Conservation (phyloP, 1,140 invertebrate genomes). For the Andrena cerasifolii region DNA sequence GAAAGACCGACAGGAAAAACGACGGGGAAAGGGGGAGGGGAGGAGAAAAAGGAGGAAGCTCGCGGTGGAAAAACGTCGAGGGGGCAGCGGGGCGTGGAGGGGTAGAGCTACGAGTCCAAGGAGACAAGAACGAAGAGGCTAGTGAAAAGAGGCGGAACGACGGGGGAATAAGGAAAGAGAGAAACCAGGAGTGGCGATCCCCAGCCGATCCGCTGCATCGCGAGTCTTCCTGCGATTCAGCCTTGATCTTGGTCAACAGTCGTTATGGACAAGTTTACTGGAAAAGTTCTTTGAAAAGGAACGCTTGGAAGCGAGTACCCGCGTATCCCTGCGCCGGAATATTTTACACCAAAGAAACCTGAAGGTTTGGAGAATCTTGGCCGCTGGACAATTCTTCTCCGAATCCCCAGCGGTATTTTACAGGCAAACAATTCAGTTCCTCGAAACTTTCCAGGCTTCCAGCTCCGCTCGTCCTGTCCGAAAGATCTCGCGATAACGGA, state of each 20-base stretch:
- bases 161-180: slow-evolving; percentile 27
- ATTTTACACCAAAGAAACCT: too few species aligned
- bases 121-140: background rate
- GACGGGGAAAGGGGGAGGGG: slow-evolving; percentile 7
- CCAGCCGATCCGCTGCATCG: background rate
- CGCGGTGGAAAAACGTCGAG: slow-evolving; percentile 28
- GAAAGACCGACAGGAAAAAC: slow-evolving; percentile 27
- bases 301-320: too few species aligned
- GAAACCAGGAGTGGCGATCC: slow-evolving; percentile 37
- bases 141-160: slow-evolving; percentile 13
- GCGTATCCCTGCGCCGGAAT: too few species aligned
- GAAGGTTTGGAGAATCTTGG: too few species aligned
- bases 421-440: too few species aligned
- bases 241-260: slow-evolving; percentile 21
- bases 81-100: slow-evolving; percentile 15
- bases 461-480: too few species aligned
- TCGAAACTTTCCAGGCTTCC: too few species aligned
- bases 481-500: too few species aligned
- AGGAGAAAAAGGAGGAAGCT: slow-evolving; percentile 45
- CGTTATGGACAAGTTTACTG: background rate
- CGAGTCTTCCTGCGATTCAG: background rate
- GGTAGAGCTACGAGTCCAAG: slow-evolving; percentile 21
- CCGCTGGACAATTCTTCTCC: too few species aligned
- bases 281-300: too few species aligned
- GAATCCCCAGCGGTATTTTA: too few species aligned